phyloP scores from a whole-genome alignment of 2,888 invertebrate species.

The Drosophila fungiperda region DNA sequence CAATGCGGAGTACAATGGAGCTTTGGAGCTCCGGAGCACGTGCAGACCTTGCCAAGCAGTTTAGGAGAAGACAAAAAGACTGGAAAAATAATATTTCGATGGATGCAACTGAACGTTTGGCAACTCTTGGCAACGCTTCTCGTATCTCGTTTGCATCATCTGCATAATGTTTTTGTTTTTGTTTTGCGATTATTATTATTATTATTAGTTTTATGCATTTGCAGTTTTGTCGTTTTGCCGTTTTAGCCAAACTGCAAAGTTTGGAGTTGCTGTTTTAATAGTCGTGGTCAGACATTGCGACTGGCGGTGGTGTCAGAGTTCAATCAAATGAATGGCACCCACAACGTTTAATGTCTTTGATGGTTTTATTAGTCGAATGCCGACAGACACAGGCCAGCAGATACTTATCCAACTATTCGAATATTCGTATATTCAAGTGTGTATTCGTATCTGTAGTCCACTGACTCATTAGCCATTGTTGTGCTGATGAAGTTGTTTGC shows the following conservation, averaged over 20 bases:
- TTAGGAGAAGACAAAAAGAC: constrained; percentile 1
- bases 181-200: constrained; percentile 74
- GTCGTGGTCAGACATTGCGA: constrained; percentile 56
- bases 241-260: constrained; percentile 16
- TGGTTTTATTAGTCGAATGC: constrained; percentile 77
- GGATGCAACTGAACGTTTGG: constrained; percentile 47
- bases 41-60: constrained; percentile 68
- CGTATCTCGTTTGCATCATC: constrained; percentile 73
- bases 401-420: constrained; percentile 36
- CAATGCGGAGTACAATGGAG: constrained; percentile 60
- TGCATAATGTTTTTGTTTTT: constrained; percentile 44
- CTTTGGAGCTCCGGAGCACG: constrained; percentile 53
- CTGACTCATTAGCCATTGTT: constrained; percentile 76
- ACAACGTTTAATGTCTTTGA: constrained; percentile 79
- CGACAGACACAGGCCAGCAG: constrained; percentile 61
- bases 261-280: constrained; percentile 37
- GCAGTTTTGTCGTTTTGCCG: constrained; percentile 32
- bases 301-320: constrained; percentile 68
- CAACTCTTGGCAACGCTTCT: constrained; percentile 59
- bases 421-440: constrained; percentile 26
- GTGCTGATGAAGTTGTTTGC: constrained; percentile 72
- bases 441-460: constrained; percentile 41
- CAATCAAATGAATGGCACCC: constrained; percentile 80
- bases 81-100: constrained; percentile 19
- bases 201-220: constrained; percentile 52